phyloP scores from a whole-genome alignment of 1,140 invertebrate genomes.

The Euborellia annulipes region DNA sequence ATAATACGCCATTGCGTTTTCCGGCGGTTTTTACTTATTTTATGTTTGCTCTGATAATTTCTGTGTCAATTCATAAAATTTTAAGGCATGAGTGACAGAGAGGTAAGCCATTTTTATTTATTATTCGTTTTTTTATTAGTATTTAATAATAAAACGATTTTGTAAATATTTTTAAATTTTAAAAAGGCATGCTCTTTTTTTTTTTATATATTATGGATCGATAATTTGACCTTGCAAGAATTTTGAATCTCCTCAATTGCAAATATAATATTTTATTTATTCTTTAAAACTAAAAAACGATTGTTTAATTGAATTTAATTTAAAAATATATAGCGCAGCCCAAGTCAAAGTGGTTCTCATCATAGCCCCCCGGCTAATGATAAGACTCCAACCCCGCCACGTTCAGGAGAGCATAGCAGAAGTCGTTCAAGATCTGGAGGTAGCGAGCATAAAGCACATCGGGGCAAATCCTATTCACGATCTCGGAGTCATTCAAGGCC shows the following conservation, averaged over 20 bases:
- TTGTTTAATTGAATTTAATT: background rate
- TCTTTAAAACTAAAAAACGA: no score
- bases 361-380: conserved; percentile 13
- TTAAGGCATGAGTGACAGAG: conserved; percentile 16
- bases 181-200: background rate
- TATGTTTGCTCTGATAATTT: no score
- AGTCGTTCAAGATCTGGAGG: conserved; percentile 12
- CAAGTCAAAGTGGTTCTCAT: conserved; percentile 14
- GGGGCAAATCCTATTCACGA: conserved; percentile 11
- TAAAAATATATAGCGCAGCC: conserved; percentile 11
- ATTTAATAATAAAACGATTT: background rate
- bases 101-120: conserved; percentile 9
- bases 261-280: background rate
- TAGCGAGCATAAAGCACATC: conserved; percentile 10
- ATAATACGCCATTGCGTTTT: no score
- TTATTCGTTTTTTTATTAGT: background rate
- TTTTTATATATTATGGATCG: background rate
- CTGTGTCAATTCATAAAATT: background rate
- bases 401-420: conserved; percentile 12
- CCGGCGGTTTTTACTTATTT: no score
- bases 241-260: background rate
- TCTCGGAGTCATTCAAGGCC: conserved; percentile 15
- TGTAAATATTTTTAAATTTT: background rate
- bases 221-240: background rate
- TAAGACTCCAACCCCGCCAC: conserved; percentile 11